These are phyloP conservation scores for Drosophila tsacasi DNA, from an alignment of 1,140 invertebrate genomes.

Conservation along the genomic window DNA sequence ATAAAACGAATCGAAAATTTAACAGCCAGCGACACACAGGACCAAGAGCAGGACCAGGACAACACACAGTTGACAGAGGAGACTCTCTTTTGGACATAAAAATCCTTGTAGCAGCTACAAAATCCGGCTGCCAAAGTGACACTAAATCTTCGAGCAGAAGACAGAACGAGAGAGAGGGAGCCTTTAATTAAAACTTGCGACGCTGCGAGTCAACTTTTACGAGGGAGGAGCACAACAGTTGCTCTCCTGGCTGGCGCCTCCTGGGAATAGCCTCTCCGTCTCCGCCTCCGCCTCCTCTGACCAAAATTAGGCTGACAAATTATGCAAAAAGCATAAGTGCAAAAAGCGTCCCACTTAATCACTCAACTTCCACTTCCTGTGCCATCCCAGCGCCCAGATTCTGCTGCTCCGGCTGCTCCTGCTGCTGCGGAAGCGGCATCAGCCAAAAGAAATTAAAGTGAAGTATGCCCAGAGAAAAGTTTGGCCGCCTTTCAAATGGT, in stretches of 20 bases:
- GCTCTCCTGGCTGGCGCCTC: constrained; percentile 12
- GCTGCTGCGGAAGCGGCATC: constrained; percentile 19
- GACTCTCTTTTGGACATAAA: constrained; percentile 33
- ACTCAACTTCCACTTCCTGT: constrained; percentile 74
- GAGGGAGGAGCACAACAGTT: background rate
- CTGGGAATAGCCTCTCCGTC: background rate
- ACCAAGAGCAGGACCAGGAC: background rate
- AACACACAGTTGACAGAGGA: constrained; percentile 26
- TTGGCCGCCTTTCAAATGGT: constrained; percentile 74
- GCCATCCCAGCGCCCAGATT: constrained; percentile 9
- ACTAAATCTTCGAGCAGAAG: constrained; percentile 20
- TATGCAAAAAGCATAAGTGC: constrained; percentile 75
- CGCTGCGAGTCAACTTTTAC: constrained; percentile 39
- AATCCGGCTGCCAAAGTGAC: constrained; percentile 26
- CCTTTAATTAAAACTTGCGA: constrained; percentile 50
- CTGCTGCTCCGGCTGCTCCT: constrained; percentile 10
- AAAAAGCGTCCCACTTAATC: constrained; percentile 77
- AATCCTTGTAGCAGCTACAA: constrained; percentile 40
- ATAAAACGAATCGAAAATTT: constrained; percentile 71
- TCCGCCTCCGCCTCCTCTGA: too few species aligned
- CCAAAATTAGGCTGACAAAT: constrained; percentile 65
- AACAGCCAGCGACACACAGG: constrained; percentile 27
- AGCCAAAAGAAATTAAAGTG: constrained; percentile 73
- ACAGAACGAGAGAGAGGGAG: background rate
- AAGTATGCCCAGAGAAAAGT: constrained; percentile 63